Conservation (phyloP, 2,797 vertebrate genomes). For the Mus caroli region DNA sequence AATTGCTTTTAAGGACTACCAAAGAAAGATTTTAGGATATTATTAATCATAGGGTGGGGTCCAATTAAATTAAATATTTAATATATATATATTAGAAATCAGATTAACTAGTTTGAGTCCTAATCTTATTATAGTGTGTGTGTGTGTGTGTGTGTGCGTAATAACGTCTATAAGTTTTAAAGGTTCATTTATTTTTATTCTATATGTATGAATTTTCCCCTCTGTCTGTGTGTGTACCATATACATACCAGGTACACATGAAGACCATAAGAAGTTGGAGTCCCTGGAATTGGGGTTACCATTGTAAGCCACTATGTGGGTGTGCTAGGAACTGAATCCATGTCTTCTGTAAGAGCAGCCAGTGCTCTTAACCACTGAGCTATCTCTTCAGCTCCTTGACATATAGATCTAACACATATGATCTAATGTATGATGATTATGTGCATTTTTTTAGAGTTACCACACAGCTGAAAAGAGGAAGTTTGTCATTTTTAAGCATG, state of each 20-base stretch:
- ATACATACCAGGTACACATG: no score
- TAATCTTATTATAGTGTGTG: not conserved
- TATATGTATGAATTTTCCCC: not conserved
- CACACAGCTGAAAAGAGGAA: conserved; percentile 21
- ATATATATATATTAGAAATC: no score
- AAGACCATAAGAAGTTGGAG: no score
- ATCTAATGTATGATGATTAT: not conserved
- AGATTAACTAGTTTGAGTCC: no score
- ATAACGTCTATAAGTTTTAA: not conserved
- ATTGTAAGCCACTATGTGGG: not conserved
- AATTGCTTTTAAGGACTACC: conserved; percentile 16
- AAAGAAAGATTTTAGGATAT: not conserved
- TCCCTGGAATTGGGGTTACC: not conserved
- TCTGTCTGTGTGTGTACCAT: not conserved
- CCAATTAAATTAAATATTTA: not conserved
- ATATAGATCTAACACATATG: not conserved
- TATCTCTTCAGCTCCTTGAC: not conserved
- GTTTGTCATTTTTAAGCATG: conserved; percentile 36
- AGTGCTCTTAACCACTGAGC: not conserved
- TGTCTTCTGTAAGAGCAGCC: not conserved
- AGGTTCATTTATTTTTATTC: not conserved
- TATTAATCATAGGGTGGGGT: not conserved
- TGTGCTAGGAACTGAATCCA: not conserved
- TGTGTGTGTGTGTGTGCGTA: no score
- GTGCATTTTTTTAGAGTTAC: not conserved